Evolutionary conservation across 2,113 vertebrate genomes (phyloP).

Genomic region (Cichladusa arquata): DNA sequence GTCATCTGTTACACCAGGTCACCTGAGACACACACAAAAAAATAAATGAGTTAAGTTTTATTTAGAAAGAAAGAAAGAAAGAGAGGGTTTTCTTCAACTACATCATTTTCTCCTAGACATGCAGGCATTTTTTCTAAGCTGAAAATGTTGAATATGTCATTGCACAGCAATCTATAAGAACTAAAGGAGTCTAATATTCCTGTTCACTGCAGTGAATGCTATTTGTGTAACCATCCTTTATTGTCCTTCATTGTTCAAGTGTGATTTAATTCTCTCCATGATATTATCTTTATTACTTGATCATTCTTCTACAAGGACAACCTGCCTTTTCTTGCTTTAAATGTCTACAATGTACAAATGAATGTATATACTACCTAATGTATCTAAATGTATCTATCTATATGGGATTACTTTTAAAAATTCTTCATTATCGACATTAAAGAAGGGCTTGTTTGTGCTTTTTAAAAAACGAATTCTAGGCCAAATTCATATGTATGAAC

Average conservation of each 20-base stretch:
- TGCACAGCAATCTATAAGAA: not conserved
- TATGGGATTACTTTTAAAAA: not conserved
- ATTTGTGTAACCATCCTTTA: not conserved
- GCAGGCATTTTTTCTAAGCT: not conserved
- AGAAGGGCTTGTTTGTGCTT: not conserved
- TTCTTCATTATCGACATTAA: not conserved
- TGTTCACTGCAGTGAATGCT: not conserved
- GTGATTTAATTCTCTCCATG: not conserved
- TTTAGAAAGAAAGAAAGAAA: not conserved
- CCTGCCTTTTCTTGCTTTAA: not conserved
- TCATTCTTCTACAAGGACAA: not conserved
- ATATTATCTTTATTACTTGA: not conserved
- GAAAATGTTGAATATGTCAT: not conserved
- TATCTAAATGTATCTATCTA: not conserved
- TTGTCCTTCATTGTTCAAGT: not conserved
- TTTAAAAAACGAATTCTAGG: not conserved
- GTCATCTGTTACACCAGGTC: not conserved
- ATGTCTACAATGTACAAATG: accelerated
- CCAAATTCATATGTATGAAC: not conserved
- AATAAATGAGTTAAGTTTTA: not conserved
- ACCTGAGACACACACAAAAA: not conserved
- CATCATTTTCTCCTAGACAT: not conserved
- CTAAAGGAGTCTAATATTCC: not conserved
- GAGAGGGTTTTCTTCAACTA: not conserved
- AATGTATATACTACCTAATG: not conserved